Base-by-base conservation (phyloP, 23 tunicate genomes). In the Clavelina lepadiformis region DNA sequence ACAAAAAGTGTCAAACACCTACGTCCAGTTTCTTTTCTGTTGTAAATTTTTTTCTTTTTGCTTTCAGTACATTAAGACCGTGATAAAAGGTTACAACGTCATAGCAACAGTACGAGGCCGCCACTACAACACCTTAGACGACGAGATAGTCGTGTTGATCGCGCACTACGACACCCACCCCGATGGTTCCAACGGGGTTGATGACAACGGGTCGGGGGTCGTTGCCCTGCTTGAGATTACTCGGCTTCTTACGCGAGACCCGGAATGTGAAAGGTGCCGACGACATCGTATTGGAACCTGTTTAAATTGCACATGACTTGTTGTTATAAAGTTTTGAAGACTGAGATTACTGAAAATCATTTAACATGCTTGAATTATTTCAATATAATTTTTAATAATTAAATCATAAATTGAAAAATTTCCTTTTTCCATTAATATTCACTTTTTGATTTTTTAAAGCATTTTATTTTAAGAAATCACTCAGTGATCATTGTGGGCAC, bases 181-280 rank as follows among this genome's bases (percentile, higher is more conserved):
- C 18, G 32, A 35, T 21, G 64, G 74, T 1, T 71, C 80, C 5
- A 64, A 82, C 1, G 97, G 97, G 3, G 80, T 65, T n/a, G 63
- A 89, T 53, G 97, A 89, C 62, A 89, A 89, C 36, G 97, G 83
- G 13, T 81, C 89, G 1, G 97, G 97, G 8, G 79, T 81, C 11
- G 59, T 74, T 21, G 76, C 74, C 18, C 62, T 89, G 1, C 63
- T 89, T 1, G 97, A 89, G 46, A 66, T 89, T 21, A 80, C 89
- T 1, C 59, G 97, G 27, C 63, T 89, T 19, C 66, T 89, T 18
- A 56, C 35, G 53, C 36, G 65, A 36, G 33, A 69, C 31, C 63
- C 36, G 32, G 32, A 66, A 2, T 84, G 93, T 61, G 6, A 47
- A 13, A 76, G 93, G 93, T 79, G 32, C 46, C 21, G 11, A 8